A percentile compares a stretch with the other conserved stretches of the same genome.
Evolutionary conservation across 2,888 invertebrate genomes (phyloP).

Genomic region (Ephialtes manifestator): DNA sequence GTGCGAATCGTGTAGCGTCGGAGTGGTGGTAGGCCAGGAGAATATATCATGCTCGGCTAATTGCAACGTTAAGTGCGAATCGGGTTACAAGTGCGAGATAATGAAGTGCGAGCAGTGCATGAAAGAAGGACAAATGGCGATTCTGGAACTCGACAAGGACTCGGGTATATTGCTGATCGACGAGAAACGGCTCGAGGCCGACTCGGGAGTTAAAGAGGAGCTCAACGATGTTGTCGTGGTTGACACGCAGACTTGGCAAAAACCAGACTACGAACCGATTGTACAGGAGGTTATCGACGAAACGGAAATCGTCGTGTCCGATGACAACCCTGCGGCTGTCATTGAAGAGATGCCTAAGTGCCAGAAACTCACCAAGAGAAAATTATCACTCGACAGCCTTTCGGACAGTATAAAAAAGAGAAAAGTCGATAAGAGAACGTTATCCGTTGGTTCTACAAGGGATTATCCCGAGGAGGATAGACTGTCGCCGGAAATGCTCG

Average conservation of each 20-base stretch:
- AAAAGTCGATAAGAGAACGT: conserved; percentile 84
- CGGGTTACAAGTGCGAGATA: conserved; percentile 82
- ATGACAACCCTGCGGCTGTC: conserved; percentile 56
- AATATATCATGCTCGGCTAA: conserved; percentile 80
- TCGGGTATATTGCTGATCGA: conserved; percentile 81
- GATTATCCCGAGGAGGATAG: conserved; percentile 67
- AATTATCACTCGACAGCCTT: conserved; percentile 86
- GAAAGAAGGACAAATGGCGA: conserved; percentile 83
- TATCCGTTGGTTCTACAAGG: conserved; percentile 81
- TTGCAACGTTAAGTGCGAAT: conserved; percentile 84
- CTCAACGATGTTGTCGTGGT: conserved; percentile 87
- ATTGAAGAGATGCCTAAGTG: conserved; percentile 86
- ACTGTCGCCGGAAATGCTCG: conserved; percentile 31
- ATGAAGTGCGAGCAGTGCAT: conserved; percentile 84
- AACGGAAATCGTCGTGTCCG: conserved; percentile 41
- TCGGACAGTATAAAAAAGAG: conserved; percentile 86
- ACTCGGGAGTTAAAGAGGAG: conserved; percentile 86
- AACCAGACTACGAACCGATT: conserved; percentile 84
- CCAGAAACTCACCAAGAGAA: conserved; percentile 87
- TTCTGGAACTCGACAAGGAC: conserved; percentile 83
- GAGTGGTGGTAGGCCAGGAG: conserved; percentile 79
- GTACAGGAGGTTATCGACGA: conserved; percentile 81
- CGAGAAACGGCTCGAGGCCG: conserved; percentile 78
- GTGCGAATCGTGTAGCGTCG: conserved; percentile 83
- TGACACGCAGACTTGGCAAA: conserved; percentile 85